phyloP scores from a whole-genome alignment of 2,797 vertebrate genomes.

The Harpagifer antarcticus region DNA sequence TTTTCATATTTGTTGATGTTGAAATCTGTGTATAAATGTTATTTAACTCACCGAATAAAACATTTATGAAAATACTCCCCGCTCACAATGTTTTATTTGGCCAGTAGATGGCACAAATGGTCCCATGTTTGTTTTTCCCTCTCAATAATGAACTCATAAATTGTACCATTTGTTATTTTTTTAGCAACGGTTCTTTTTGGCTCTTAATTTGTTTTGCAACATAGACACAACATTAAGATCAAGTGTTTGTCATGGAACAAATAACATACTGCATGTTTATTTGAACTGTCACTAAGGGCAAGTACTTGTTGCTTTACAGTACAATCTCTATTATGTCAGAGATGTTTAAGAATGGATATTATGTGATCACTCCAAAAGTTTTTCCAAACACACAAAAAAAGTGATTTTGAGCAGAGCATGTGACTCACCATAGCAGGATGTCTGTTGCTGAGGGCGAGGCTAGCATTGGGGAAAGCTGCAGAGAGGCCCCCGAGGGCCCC shows the following conservation, averaged over 20 bases:
- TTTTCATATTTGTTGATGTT: neutral
- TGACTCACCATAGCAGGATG: constrained; percentile 91
- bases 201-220: no score
- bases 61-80: neutral
- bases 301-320: no score
- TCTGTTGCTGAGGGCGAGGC: constrained; percentile 90
- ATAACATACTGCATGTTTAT: neutral
- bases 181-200: no score
- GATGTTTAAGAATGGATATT: neutral
- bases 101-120: constrained; percentile 61
- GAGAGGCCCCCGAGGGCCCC: constrained; percentile 86
- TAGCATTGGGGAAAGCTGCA: constrained; percentile 88
- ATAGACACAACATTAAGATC: no score
- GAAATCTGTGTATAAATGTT: neutral
- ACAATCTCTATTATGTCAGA: neutral
- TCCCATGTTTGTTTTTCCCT: neutral
- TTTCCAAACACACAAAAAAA: neutral
- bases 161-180: no score
- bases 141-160: no score
- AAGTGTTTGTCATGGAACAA: neutral
- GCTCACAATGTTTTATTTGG: constrained; percentile 13
- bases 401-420: constrained; percentile 3
- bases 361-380: neutral
- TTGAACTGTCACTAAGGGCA: neutral
- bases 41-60: neutral